Conservation (phyloP, 2,113 vertebrate genomes). For the Colius striatus region DNA sequence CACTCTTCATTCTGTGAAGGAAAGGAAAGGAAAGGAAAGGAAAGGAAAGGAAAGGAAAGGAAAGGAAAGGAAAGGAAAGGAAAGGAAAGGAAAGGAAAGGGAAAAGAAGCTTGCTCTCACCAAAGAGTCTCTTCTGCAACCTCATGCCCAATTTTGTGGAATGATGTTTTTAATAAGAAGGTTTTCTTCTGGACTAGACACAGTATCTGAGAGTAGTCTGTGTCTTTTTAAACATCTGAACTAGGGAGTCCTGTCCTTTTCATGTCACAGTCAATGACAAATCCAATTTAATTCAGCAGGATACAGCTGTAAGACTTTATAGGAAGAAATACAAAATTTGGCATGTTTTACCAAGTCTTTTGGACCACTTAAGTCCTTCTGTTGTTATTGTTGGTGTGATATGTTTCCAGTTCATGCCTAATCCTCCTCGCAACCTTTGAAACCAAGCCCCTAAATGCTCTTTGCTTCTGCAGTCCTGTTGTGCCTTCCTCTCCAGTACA, state of each 20-base stretch:
- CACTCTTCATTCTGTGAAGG: background rate
- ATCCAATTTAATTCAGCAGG: background rate
- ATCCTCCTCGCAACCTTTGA: background rate
- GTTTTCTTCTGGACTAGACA: background rate
- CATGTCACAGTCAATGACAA: background rate
- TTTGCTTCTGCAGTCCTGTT: too few species aligned
- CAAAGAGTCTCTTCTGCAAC: background rate
- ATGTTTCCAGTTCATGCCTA: background rate
- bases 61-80: too few species aligned
- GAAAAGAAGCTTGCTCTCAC: background rate
- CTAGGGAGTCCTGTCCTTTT: background rate
- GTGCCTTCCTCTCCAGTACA: background rate
- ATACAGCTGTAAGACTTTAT: background rate
- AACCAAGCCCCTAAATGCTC: background rate
- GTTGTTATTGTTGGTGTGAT: accelerated
- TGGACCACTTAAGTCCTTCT: background rate
- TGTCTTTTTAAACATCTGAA: background rate
- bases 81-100: background rate
- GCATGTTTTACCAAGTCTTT: background rate
- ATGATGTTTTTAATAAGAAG: background rate
- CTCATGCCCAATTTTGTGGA: background rate
- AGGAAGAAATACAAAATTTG: background rate
- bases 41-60: background rate
- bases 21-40: background rate
- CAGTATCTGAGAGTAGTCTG: background rate